Evolutionary conservation across 2,888 invertebrate species (phyloP).

Genomic region (Pterostichus madidus): DNA sequence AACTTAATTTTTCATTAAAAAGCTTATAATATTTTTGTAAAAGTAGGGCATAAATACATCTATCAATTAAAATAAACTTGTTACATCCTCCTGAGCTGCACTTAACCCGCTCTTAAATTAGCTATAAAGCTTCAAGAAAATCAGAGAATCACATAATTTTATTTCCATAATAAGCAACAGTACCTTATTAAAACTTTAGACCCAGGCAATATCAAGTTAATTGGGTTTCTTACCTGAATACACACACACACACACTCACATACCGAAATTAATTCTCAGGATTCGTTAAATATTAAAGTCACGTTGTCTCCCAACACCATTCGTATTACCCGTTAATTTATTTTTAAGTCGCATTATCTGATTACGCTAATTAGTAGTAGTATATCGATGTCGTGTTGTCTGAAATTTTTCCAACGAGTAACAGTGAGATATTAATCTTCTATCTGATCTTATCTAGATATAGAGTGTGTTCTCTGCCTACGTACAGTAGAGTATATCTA

Average conservation of each 20-base stretch:
- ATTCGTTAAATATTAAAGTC: constrained; percentile 42
- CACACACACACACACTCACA: constrained; percentile 2
- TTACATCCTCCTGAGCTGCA: neutral
- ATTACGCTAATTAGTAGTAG: constrained; percentile 48
- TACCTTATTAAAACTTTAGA: constrained; percentile 45
- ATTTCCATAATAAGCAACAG: constrained; percentile 52
- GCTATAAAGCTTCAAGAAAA: constrained; percentile 26
- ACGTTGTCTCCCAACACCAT: constrained; percentile 18
- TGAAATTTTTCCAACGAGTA: constrained; percentile 10
- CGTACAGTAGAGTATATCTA: constrained; percentile 16
- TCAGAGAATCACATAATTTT: constrained; percentile 39
- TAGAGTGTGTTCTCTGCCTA: constrained; percentile 30
- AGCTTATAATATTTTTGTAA: neutral
- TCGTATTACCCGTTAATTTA: constrained; percentile 26
- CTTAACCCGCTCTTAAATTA: constrained; percentile 25
- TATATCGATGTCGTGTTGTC: constrained; percentile 9
- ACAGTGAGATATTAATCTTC: constrained; percentile 44
- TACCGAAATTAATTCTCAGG: constrained; percentile 6
- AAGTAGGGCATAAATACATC: constrained; percentile 4
- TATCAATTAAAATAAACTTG: constrained; percentile 3
- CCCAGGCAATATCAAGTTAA: constrained; percentile 30
- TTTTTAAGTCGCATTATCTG: constrained; percentile 44
- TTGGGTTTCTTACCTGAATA: constrained; percentile 41
- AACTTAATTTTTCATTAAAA: constrained; percentile 7
- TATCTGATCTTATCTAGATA: constrained; percentile 38